phyloP scores from a whole-genome alignment of 2,113 vertebrate genomes.

The Leptosomus discolor region DNA sequence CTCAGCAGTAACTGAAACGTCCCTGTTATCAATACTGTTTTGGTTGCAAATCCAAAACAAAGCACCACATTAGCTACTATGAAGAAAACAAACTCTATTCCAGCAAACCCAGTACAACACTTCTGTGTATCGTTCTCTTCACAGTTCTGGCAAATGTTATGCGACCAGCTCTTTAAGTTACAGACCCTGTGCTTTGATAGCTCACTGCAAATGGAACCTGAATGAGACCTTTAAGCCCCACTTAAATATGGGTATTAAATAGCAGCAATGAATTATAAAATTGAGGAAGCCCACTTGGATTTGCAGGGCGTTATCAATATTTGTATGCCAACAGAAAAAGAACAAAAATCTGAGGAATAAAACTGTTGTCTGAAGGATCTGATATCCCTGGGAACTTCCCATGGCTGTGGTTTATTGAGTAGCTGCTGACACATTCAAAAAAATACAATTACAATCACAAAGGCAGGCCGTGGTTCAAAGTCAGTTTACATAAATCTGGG shows the following conservation, averaged over 20 bases:
- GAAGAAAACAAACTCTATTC: background rate
- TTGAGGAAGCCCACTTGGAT: background rate
- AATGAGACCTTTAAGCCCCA: background rate
- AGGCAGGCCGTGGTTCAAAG: background rate
- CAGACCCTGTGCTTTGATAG: background rate
- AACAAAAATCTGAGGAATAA: background rate
- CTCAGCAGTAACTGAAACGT: background rate
- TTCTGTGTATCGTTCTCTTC: background rate
- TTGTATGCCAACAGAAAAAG: background rate
- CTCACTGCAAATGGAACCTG: background rate
- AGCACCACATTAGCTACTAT: background rate
- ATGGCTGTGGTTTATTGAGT: background rate
- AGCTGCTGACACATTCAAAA: background rate
- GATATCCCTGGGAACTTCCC: background rate
- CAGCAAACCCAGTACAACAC: background rate
- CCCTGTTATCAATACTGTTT: background rate
- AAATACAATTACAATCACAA: background rate
- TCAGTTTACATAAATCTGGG: background rate
- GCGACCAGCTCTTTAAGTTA: background rate
- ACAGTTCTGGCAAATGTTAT: background rate
- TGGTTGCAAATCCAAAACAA: background rate
- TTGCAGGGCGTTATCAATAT: background rate
- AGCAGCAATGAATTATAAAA: background rate
- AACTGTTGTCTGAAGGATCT: background rate
- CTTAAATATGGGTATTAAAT: background rate